Evolutionary conservation across 2,888 invertebrate species (phyloP).

Genomic region (Pseudanteris insignis): DNA sequence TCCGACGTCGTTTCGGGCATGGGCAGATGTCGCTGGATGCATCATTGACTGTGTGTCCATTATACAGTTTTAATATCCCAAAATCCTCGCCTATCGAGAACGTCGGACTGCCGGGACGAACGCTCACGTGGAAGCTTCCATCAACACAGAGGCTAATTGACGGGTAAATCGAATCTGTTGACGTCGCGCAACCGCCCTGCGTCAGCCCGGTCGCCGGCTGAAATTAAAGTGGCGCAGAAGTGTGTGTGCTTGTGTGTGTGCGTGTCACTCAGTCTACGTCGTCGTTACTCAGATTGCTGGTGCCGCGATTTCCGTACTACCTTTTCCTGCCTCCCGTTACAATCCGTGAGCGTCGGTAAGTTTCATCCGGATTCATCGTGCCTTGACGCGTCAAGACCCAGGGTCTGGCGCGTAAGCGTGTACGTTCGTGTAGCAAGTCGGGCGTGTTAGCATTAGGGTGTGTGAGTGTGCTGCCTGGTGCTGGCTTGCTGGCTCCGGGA

Average conservation of each 20-base stretch:
- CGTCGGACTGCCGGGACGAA: constrained; percentile 24
- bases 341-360: no score
- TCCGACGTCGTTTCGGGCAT: neutral
- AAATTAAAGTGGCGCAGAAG: constrained; percentile 37
- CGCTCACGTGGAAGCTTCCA: constrained; percentile 34
- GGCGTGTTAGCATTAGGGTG: no score
- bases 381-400: no score
- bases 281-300: neutral
- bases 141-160: constrained; percentile 33
- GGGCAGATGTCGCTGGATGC: neutral
- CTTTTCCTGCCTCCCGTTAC: no score
- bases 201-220: constrained; percentile 16
- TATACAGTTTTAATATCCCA: constrained; percentile 33
- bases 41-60: constrained; percentile 20
- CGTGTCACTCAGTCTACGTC: constrained; percentile 10
- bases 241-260: constrained; percentile 25
- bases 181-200: constrained; percentile 2
- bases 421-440: no score
- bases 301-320: no score
- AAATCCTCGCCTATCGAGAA: constrained; percentile 20
- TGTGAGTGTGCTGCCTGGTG: no score
- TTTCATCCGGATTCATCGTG: no score
- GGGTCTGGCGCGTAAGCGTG: no score
- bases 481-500: no score
- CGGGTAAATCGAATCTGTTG: constrained; percentile 22